Evolutionary conservation across 2,113 vertebrate species (phyloP).

Genomic region (Trochalopteron elliotii): DNA sequence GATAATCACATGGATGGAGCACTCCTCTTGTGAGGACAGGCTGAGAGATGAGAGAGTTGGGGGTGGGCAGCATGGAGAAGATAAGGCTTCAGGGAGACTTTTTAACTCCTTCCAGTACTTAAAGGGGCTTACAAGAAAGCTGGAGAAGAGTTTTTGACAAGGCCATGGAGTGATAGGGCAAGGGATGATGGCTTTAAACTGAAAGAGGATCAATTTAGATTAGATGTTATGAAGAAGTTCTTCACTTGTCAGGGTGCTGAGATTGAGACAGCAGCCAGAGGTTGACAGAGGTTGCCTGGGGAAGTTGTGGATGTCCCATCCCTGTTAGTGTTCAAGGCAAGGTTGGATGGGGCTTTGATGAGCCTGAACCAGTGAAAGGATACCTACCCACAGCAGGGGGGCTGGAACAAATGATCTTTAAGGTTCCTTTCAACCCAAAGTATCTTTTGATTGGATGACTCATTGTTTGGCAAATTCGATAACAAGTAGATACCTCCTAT

Average conservation of each 20-base stretch:
- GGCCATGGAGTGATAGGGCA: background rate
- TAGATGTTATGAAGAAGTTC: background rate
- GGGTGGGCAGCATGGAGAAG: background rate
- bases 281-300: background rate
- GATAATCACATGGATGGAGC: background rate
- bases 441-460: background rate
- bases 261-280: too few relatives aligned
- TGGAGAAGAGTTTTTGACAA: background rate
- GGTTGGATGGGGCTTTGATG: background rate
- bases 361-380: background rate
- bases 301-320: background rate
- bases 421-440: background rate
- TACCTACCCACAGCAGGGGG: too few relatives aligned
- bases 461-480: background rate
- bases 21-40: background rate
- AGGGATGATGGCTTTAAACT: background rate
- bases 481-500: background rate
- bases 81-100: background rate
- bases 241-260: background rate
- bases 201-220: background rate
- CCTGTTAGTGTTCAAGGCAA: background rate
- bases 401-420: background rate
- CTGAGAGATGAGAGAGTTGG: background rate
- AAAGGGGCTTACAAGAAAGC: background rate
- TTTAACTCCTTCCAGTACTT: background rate